Evolutionary conservation across 2,113 vertebrate species (phyloP).

Genomic region (Ochotona curzoniae): DNA sequence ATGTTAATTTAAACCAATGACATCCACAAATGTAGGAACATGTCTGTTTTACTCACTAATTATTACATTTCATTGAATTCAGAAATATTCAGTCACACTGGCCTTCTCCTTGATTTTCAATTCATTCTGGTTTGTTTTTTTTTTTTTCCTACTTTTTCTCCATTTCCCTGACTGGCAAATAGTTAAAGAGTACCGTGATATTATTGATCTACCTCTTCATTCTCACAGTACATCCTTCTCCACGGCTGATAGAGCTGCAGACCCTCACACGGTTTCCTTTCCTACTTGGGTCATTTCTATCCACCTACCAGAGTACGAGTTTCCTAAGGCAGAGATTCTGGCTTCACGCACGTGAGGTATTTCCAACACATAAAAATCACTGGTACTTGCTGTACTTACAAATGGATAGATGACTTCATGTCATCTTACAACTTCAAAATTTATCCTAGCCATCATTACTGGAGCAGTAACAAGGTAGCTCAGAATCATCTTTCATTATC

Average conservation of each 20-base stretch:
- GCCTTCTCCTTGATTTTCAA: not conserved
- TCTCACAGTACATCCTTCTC: not conserved
- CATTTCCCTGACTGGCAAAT: not conserved
- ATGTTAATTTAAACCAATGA: not conserved
- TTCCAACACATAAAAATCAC: not conserved
- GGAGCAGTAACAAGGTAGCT: slow-evolving; percentile 90
- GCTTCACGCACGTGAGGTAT: not conserved
- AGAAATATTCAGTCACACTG: not conserved
- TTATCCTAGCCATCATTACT: slow-evolving; percentile 11
- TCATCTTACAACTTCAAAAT: not conserved
- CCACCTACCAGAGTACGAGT: not conserved
- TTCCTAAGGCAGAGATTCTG: not conserved
- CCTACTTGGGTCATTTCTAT: not conserved
- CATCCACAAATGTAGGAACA: not conserved
- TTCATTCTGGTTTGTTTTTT: not conserved
- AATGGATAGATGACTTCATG: not conserved
- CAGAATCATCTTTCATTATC: slow-evolving; percentile 90
- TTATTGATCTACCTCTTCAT: not conserved
- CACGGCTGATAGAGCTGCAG: not conserved
- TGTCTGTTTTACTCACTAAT: not conserved
- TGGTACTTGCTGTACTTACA: not conserved
- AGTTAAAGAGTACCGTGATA: not conserved
- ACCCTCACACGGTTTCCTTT: not conserved
- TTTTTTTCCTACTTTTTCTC: not conserved
- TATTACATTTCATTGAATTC: not conserved